Percentiles rank a stretch among this genome's conserved stretches.
These are phyloP conservation scores for Caenorhabditis sp. DNA, from an alignment of 2,888 invertebrate species.

Conservation along the genomic window DNA sequence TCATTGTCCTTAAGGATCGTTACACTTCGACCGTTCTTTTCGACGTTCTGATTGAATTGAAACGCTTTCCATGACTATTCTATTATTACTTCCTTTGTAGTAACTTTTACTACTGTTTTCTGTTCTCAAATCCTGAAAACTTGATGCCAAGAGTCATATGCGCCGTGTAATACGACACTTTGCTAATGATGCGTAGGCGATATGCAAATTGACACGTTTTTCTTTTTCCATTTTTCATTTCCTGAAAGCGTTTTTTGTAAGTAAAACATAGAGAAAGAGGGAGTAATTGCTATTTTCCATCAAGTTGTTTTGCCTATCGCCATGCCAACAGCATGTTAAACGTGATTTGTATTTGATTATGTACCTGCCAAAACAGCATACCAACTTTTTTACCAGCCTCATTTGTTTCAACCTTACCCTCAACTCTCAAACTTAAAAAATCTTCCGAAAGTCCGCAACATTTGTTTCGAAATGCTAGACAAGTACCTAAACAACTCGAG, in stretches of 20 bases:
- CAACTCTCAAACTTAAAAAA: too few relatives aligned
- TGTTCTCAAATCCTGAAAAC: too few relatives aligned
- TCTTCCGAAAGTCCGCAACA: constrained; percentile 6
- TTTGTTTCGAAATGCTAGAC: constrained; percentile 19
- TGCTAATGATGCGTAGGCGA: neutral
- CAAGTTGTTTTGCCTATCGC: neutral
- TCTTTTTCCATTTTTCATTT: neutral
- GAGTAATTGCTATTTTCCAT: too few relatives aligned
- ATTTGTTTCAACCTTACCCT: too few relatives aligned
- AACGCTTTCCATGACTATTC: too few relatives aligned
- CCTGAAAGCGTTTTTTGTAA: too few relatives aligned
- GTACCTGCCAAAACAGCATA: too few relatives aligned
- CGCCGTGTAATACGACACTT: neutral
- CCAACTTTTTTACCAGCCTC: too few relatives aligned
- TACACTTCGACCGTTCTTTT: constrained; percentile 3
- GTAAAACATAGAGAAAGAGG: too few relatives aligned
- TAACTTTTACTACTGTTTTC: too few relatives aligned
- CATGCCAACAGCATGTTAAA: constrained; percentile 2
- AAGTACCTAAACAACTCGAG: constrained; percentile 48
- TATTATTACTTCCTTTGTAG: too few relatives aligned
- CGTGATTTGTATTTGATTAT: neutral
- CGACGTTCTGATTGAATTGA: neutral
- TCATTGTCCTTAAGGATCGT: constrained; percentile 19
- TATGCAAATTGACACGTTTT: neutral
- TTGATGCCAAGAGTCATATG: neutral